Base-by-base conservation (phyloP, 2,797 vertebrate genomes). In the Naso thynnoides region DNA sequence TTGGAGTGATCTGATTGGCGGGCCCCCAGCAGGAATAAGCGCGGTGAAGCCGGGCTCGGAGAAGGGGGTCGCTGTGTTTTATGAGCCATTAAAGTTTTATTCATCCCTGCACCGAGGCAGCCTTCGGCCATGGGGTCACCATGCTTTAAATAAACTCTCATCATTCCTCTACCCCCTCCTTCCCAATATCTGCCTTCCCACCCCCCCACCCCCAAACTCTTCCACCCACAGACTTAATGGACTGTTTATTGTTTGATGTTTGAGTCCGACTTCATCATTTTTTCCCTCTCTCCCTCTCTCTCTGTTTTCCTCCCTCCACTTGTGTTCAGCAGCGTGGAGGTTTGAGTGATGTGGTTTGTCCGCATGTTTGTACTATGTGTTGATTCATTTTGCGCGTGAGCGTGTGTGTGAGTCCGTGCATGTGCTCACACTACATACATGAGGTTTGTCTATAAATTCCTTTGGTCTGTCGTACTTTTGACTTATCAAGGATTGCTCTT, bases 61-160 rank as follows among this genome's bases (percentile, higher is more conserved):
- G 87, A 89, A 87, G 81, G 95, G 96, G 96, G 16, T 96, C 91
- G 88, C 94, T 94, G 95, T 96, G 95, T 97, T 99, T 98, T 98
- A 98, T 96, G 97, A 97, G 96, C 96, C 96, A 98, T 98, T 98
- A 98, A 98, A 97, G 95, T 97, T 98, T 97, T 97, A 99, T 98
- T 97, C 96, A 96, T 97, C 96, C 94, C 96, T 96, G 96, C 95
- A 95, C 95, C 61, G 88, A 96, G 95, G 96, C 96, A 96, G 95
- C 96, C 96, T 97, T 96, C 96, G 95, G 95, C 96, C 96, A 96
- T 54, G 76, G 92, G 97, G 96, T 97, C 96, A 95, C 96, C 95
- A 93, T 95, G 95, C 96, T 97, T 98, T 97, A 97, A 98, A 97
- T 97, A 98, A 97, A 96, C 95, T 93, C 94, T 95, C 96, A 96